A percentile compares a stretch with the other conserved stretches of the same genome.
phyloP scores from a whole-genome alignment of 2,888 invertebrate species.

The Heliconius sara region DNA sequence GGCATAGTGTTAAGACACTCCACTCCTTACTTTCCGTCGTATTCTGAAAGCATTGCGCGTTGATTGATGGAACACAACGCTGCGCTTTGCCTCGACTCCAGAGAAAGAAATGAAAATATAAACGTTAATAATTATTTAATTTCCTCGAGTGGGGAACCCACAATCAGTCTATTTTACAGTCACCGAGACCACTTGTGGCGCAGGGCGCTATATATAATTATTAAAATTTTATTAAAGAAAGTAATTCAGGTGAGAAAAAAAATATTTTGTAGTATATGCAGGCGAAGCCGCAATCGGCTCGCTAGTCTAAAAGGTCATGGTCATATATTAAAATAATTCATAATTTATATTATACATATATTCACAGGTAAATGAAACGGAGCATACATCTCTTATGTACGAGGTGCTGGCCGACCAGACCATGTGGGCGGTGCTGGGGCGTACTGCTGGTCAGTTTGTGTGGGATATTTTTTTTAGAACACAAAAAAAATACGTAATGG shows the following conservation, averaged over 20 bases:
- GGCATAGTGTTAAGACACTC: not conserved
- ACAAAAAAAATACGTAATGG: not conserved
- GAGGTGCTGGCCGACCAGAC: slow-evolving; percentile 96
- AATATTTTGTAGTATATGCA: too few species aligned
- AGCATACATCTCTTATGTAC: slow-evolving; percentile 91
- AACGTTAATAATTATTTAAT: too few species aligned
- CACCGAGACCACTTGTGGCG: too few species aligned
- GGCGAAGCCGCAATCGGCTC: too few species aligned
- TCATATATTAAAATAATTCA: too few species aligned
- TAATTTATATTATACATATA: not conserved
- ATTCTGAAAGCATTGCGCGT: not conserved
- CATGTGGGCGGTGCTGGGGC: slow-evolving; percentile 96
- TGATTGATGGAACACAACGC: not conserved
- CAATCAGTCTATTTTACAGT: too few species aligned
- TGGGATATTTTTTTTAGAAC: not conserved
- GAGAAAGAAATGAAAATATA: too few species aligned
- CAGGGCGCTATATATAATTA: too few species aligned
- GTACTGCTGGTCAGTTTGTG: slow-evolving; percentile 89
- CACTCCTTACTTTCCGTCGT: not conserved
- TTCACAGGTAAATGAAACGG: slow-evolving; percentile 79
- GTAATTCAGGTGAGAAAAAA: too few species aligned
- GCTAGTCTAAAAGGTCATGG: too few species aligned
- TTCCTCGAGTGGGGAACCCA: too few species aligned
- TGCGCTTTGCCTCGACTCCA: not conserved
- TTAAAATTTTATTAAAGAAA: too few species aligned